Base-by-base conservation (phyloP, 2,888 invertebrate species). In the Epinotia nisella region DNA sequence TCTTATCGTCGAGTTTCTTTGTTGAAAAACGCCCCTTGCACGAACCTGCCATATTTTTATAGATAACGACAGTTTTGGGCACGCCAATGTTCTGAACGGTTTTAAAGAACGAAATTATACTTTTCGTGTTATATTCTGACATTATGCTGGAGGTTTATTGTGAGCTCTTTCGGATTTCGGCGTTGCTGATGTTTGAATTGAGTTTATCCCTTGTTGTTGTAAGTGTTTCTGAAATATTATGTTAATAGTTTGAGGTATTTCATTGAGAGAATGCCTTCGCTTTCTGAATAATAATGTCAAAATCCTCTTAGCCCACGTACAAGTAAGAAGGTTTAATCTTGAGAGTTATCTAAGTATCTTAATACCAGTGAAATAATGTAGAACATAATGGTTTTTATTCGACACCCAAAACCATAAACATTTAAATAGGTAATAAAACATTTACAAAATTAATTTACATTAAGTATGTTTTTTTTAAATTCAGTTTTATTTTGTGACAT, bases 31-130 rank as follows among this genome's bases (percentile, higher is more conserved):
- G 77, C 77, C 78, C 77, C 71, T 53, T 75, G 78, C 83, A 82
- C 82, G 81, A 76, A 67, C 71, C 24, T 45, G 64, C 80, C 79
- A 83, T 83, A 80, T 83, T 80, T 75, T 75, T 75, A 51, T 24
- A 76, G 77, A 79, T 81, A 79, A 79, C 77, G 78, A 77, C 79
- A 78, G 75, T 76, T 75, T 69, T 71, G 74, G 75, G 75, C 79
- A 79, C 80, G 81, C 77, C 51, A 41, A 59, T 64, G 56, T 56
- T 56, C 49, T 41, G 56, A 62, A 73, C 51, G 66, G 66, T 67
- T 71, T 59, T 67, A 41, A 71, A 61, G 45, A 67, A 53, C 15
- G 19, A 45, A 71, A 71, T 65, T 59, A 71, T 66, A 66, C 41
- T 35, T 67, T 71, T 49, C 29, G 29, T 60, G 60, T 71, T 55